These are phyloP conservation scores for Monoplex corrugatus DNA, from an alignment of 2,888 invertebrate species.

Conservation along the genomic window DNA sequence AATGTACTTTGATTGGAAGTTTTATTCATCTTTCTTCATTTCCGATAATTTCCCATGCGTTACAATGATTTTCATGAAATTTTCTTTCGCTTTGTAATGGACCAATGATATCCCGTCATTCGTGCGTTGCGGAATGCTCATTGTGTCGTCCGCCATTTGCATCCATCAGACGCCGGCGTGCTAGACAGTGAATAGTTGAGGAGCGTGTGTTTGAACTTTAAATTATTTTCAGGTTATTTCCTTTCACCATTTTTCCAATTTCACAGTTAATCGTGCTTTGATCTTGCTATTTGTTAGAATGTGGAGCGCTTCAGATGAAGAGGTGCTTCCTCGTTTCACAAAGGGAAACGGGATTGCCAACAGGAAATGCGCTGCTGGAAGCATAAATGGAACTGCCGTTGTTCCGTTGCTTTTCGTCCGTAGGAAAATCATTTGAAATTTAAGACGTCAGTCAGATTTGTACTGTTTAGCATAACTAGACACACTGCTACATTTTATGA, in stretches of 20 bases:
- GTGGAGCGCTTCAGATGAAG: not conserved
- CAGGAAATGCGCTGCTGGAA: slow-evolving; percentile 23
- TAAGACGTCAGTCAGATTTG: no score
- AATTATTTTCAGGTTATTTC: slow-evolving; percentile 42
- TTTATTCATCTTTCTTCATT: not conserved
- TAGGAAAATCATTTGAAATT: no score
- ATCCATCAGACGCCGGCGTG: slow-evolving; percentile 49
- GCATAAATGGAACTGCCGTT: not conserved
- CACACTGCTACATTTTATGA: no score
- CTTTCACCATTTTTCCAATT: not conserved
- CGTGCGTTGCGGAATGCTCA: slow-evolving; percentile 41
- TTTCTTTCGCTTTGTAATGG: slow-evolving; percentile 44
- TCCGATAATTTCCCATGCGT: not conserved
- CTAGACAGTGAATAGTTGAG: slow-evolving; percentile 26
- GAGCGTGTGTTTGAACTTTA: slow-evolving; percentile 31
- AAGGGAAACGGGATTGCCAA: not conserved
- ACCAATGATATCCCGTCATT: slow-evolving; percentile 51
- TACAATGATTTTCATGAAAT: not conserved
- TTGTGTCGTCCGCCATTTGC: slow-evolving; percentile 51
- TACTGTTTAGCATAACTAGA: no score
- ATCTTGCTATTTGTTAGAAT: not conserved
- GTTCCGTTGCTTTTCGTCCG: not conserved
- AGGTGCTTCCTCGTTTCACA: not conserved
- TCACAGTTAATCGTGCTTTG: no score
- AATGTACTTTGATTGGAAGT: not conserved